Evolutionary conservation across 2,888 invertebrate genomes (phyloP).

Genomic region (Synanthedon formicaeformis): DNA sequence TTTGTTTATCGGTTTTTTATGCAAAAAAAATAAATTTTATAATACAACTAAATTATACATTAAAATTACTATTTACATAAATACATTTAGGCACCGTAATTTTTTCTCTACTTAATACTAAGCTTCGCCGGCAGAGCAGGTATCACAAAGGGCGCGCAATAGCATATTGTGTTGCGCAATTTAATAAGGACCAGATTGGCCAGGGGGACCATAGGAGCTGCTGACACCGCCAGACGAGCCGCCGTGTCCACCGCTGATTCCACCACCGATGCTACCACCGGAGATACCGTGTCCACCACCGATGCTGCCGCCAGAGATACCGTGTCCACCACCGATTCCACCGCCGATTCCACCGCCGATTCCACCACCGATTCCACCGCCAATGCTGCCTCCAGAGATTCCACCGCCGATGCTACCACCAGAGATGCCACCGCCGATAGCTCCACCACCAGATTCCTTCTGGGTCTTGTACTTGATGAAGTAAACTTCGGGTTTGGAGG

Average conservation of each 20-base stretch:
- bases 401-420: constrained; percentile 22
- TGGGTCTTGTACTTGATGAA: constrained; percentile 88
- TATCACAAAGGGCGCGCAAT: constrained; percentile 56
- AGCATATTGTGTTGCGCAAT: constrained; percentile 18
- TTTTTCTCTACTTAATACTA: constrained; percentile 68
- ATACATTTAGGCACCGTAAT: constrained; percentile 72
- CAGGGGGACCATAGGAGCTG: constrained; percentile 75
- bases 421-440: constrained; percentile 14
- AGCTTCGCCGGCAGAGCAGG: constrained; percentile 63
- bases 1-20: constrained; percentile 56
- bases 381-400: constrained; percentile 26
- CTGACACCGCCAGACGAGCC: constrained; percentile 55
- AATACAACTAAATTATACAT: constrained; percentile 65
- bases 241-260: constrained; percentile 28
- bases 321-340: constrained; percentile 15
- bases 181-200: constrained; percentile 77
- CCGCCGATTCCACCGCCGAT: constrained; percentile 26
- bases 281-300: constrained; percentile 19
- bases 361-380: constrained; percentile 24
- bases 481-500: constrained; percentile 86
- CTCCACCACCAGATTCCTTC: constrained; percentile 52
- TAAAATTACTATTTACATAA: constrained; percentile 72
- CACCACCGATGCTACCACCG: constrained; percentile 27
- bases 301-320: constrained; percentile 10
- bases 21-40: constrained; percentile 60